Conservation (phyloP, 2,797 vertebrate genomes). For the Merluccius polli region DNA sequence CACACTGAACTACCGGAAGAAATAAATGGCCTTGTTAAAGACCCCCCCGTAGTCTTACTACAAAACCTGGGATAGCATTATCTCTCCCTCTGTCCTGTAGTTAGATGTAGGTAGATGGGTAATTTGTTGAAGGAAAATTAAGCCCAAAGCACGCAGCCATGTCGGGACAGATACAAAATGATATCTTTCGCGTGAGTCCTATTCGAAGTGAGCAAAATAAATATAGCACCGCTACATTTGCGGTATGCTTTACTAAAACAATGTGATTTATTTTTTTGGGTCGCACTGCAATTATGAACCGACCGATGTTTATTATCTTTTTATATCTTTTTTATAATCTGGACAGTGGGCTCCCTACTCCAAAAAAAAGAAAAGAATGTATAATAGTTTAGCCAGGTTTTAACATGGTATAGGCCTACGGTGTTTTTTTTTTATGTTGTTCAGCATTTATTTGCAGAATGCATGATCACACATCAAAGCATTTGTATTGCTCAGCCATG, state of each 20-base stretch:
- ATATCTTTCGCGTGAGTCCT: not conserved
- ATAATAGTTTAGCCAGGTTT: not conserved
- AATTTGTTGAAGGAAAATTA: not conserved
- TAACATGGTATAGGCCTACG: not conserved
- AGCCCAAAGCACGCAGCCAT: not conserved
- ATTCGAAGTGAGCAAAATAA: not conserved
- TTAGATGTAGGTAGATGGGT: too few species aligned
- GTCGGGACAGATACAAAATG: not conserved
- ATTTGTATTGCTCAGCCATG: not conserved
- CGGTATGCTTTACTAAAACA: not conserved
- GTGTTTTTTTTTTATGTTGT: not conserved
- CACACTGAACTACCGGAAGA: not conserved
- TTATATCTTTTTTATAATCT: not conserved
- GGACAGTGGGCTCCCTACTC: not conserved
- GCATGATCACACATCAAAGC: not conserved
- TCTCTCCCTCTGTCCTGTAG: not conserved
- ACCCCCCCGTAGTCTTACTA: not conserved
- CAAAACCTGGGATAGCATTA: not conserved
- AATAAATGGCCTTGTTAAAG: not conserved
- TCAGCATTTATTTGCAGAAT: not conserved
- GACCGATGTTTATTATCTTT: not conserved
- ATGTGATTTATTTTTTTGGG: not conserved
- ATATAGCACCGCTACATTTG: too few species aligned
- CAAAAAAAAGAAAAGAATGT: not conserved
- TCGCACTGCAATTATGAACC: not conserved